A percentile compares a stretch with the other conserved stretches of the same genome.
Conservation (phyloP, 2,113 vertebrate species). For the Numenius arquata region DNA sequence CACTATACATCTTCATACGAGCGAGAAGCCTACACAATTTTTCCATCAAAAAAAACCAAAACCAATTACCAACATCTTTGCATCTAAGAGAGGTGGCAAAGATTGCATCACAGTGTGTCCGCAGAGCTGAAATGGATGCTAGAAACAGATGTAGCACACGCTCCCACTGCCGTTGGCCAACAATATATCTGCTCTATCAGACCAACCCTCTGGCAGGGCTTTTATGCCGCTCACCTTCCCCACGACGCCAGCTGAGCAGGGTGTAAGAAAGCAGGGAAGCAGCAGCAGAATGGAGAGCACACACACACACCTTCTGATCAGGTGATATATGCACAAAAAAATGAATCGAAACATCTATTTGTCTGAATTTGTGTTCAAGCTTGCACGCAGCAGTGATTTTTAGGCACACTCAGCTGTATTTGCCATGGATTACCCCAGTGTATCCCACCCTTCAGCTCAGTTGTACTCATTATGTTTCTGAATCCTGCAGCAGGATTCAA, state of each 20-base stretch:
- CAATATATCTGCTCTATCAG: neutral
- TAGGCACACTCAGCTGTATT: neutral
- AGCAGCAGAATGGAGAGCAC: neutral
- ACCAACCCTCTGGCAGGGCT: neutral
- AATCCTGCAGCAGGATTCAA: neutral
- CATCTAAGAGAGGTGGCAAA: neutral
- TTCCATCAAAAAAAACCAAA: neutral
- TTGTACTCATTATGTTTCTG: neutral
- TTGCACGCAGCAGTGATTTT: neutral
- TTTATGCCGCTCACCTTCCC: neutral
- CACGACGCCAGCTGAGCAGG: accelerated
- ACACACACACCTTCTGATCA: neutral
- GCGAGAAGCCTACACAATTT: neutral
- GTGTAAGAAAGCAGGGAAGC: neutral
- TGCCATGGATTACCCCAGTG: neutral
- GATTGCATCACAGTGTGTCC: neutral
- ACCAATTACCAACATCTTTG: neutral
- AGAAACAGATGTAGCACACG: accelerated
- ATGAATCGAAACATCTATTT: neutral
- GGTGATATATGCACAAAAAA: neutral
- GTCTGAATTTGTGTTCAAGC: neutral
- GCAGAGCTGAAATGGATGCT: neutral
- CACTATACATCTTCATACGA: neutral
- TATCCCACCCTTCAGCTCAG: neutral
- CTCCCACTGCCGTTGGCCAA: neutral